Evolutionary conservation across 2,113 vertebrate genomes (phyloP), one percentile per base, ranked within the genome.

Genomic region (Penelope pileata): DNA sequence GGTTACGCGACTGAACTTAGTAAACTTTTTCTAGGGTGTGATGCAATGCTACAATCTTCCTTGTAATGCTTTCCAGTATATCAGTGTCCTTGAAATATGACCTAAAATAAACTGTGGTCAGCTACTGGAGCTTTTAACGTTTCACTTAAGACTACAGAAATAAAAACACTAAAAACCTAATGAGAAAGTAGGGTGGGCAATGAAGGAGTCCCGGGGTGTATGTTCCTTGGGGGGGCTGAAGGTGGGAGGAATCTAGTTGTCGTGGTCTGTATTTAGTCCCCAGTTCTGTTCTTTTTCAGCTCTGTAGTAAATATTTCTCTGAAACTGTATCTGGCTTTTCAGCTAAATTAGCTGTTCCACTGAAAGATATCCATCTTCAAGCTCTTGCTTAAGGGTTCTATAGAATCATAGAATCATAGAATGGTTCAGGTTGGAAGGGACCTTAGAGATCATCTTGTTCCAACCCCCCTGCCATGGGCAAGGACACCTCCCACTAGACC

Each of bases 51-150:
- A 23, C 47, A 75, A 81, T 90, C 72, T 78, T 64, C 58, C 63
- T 88, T 87, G 74, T 66, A 94, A 75, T 88, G 94, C 90, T 94
- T 96, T 96, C 90, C 90, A 95, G 73, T 93, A 75, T 67, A 83
- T 81, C 58, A 26, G 82, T 38, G 94, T 75, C 88, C 94, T 95
- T 96, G 90, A 96, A 90, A 93, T 58, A 83, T n/a, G 40, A 75
- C 87, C 93, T 90, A 63, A 93, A 93, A 75, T 93, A 83, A 96
- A 96, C 91, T 51, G 16, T 70, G 63, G 34, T 58, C 81, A 88
- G 78, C 89, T 94, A 85, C 84, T 77, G 91, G n/a, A 26, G 48
- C 75, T 91, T 60, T 40, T 45, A 87, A 68, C 11, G 0, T 81
- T 94, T 93, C 86, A 86, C 69, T 92, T 72, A 34, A 67, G 56